Conservation (phyloP, 2,113 vertebrate species). For the Myrmophylax atrothorax region DNA sequence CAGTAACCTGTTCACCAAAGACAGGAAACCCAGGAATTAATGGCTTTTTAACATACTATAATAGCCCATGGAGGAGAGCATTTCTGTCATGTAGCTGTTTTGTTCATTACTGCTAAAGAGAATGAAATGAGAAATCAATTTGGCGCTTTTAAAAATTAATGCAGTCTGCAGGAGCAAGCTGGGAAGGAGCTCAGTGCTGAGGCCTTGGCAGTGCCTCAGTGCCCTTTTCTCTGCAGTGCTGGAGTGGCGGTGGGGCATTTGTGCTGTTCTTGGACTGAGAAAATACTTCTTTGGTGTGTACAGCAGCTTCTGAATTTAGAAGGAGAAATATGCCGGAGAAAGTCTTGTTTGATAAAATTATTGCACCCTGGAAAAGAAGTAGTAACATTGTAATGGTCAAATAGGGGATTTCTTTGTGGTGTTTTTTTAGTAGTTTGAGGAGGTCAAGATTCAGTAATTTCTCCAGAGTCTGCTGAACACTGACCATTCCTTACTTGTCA, state of each 20-base stretch:
- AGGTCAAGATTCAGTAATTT: background rate
- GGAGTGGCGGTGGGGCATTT: background rate
- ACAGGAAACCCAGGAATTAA: background rate
- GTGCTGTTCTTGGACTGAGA: background rate
- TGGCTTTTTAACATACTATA: conserved; percentile 22
- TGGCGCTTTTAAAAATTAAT: conserved; percentile 33
- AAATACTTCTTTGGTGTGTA: background rate
- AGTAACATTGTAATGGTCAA: background rate
- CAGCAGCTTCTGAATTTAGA: background rate
- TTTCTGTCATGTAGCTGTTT: conserved; percentile 1
- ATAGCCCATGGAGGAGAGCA: background rate
- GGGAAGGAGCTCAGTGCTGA: background rate
- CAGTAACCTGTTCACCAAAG: background rate
- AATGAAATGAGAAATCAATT: conserved; percentile 44
- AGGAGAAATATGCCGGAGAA: background rate
- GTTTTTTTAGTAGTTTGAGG: background rate
- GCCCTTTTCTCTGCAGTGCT: background rate
- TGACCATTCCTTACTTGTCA: background rate
- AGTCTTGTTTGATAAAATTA: background rate
- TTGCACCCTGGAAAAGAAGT: background rate
- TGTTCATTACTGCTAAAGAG: background rate
- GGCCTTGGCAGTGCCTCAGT: background rate
- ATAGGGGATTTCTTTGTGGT: rapidly evolving
- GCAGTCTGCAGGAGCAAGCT: background rate
- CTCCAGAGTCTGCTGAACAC: background rate